phyloP scores from a whole-genome alignment of 37 sponge, comb jelly and placozoan genomes.

The Diacarnus erythraeanus region DNA sequence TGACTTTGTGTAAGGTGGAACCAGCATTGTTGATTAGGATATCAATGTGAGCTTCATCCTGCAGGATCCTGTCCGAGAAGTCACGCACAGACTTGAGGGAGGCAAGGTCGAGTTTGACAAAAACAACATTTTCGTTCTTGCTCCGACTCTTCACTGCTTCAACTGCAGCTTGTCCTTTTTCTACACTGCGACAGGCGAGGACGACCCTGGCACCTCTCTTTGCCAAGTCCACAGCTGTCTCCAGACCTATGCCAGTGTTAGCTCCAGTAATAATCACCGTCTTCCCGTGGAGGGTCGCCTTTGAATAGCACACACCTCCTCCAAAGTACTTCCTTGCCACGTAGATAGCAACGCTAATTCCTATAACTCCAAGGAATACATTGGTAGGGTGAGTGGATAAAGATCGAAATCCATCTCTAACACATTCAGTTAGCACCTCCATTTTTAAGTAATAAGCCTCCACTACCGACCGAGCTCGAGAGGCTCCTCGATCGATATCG shows the following conservation, averaged over 20 bases:
- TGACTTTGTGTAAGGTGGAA: slow-evolving; percentile 41
- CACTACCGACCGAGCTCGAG: neutral
- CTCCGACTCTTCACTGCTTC: slow-evolving; percentile 34
- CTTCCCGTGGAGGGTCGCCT: slow-evolving; percentile 66
- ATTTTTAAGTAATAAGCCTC: neutral
- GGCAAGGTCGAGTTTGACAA: slow-evolving; percentile 74
- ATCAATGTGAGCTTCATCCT: slow-evolving; percentile 54
- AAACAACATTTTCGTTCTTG: slow-evolving; percentile 37
- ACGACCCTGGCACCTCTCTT: slow-evolving; percentile 76
- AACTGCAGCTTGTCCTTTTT: slow-evolving; percentile 58
- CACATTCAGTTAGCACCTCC: neutral
- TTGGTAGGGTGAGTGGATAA: neutral
- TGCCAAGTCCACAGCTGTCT: slow-evolving; percentile 79
- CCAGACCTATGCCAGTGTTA: slow-evolving; percentile 84
- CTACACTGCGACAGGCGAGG: slow-evolving; percentile 69
- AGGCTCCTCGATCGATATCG: no score
- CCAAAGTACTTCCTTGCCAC: neutral
- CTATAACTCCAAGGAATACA: neutral
- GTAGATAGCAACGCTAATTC: no score
- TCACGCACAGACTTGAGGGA: slow-evolving; percentile 62
- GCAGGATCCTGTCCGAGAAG: slow-evolving; percentile 56
- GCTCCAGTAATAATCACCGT: slow-evolving; percentile 87
- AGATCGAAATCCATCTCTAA: neutral
- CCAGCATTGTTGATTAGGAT: slow-evolving; percentile 82
- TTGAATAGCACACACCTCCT: slow-evolving; percentile 10